Base-by-base conservation (phyloP, 2,888 invertebrate genomes). In the Erannis defoliaria region DNA sequence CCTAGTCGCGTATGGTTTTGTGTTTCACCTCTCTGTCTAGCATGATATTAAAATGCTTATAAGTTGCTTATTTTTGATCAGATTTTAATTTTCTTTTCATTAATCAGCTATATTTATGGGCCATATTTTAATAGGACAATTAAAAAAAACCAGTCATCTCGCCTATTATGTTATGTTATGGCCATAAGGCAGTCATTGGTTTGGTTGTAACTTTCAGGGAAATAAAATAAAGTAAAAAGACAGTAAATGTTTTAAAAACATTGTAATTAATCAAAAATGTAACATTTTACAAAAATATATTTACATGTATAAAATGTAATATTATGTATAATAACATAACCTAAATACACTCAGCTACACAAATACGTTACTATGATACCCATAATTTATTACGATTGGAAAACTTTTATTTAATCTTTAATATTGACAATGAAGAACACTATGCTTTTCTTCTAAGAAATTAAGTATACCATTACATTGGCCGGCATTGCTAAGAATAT, bases 271-370 rank as follows among this genome's bases (percentile, higher is more conserved):
- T 87, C 82, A 88, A 89, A 90, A 90, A 88, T 87, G 80, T 90
- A 92, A 93, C 90, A 91, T 89, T 90, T 91, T 91, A 91, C 90
- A 91, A 91, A 92, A 93, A 93, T 91, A 91, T 91, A 93, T 91
- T 90, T 93, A 92, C 90, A 92, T 77, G 57, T 70, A 57, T 54
- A 42, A 62, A 26, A 53, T 62, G 56, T 62, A 62, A 53, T 57
- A 49, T 63, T 63, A 58, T 58, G 58, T 58, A 66, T 70, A 68
- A 61, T 49, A 48, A 67, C 58, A 64, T 65, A 64, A 58, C 57
- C 62, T 61, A 65, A 46, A 60, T 55, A 62, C 65, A 60, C 18
- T 58, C 62, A 61, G 61, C 65, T 61, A 61, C 58, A 63, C 58
- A 63, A 58, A 59, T 53, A 54, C n/a, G 59, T 38, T 21, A n/a